These are phyloP conservation scores for Hydrophis major DNA, from an alignment of 2,797 vertebrate genomes.

Conservation along the genomic window DNA sequence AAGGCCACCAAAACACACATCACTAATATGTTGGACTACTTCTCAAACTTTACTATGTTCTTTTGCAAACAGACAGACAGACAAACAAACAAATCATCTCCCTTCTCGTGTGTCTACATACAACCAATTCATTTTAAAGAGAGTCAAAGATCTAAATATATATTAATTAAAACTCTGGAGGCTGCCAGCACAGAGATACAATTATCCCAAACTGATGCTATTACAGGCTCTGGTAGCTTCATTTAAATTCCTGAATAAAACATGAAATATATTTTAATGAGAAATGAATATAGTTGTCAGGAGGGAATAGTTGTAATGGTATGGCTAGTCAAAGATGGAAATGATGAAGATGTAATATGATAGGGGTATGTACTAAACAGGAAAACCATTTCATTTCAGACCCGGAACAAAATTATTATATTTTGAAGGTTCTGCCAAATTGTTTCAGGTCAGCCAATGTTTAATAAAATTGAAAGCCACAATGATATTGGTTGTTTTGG, in stretches of 20 bases:
- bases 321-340: slow-evolving; percentile 74
- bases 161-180: slow-evolving; percentile 85
- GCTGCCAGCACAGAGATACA: slow-evolving; percentile 78
- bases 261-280: slow-evolving; percentile 85
- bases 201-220: slow-evolving; percentile 81
- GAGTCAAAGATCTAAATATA: slow-evolving; percentile 78
- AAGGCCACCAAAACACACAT: not conserved
- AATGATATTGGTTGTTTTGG: not conserved
- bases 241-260: slow-evolving; percentile 86
- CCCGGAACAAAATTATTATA: not conserved
- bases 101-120: slow-evolving; percentile 63
- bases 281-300: slow-evolving; percentile 80
- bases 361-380: not conserved
- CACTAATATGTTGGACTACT: slow-evolving; percentile 37
- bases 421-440: not conserved
- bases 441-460: not conserved
- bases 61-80: not conserved
- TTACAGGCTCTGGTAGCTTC: slow-evolving; percentile 80
- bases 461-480: not conserved
- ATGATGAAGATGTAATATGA: slow-evolving; percentile 77
- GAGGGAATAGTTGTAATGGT: slow-evolving; percentile 77
- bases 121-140: slow-evolving; percentile 73
- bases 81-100: slow-evolving; percentile 19
- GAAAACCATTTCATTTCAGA: not conserved
- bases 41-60: slow-evolving; percentile 40